These are phyloP conservation scores for Acipenser oxyrinchus DNA, from an alignment of 2,797 vertebrate species.

Conservation along the genomic window DNA sequence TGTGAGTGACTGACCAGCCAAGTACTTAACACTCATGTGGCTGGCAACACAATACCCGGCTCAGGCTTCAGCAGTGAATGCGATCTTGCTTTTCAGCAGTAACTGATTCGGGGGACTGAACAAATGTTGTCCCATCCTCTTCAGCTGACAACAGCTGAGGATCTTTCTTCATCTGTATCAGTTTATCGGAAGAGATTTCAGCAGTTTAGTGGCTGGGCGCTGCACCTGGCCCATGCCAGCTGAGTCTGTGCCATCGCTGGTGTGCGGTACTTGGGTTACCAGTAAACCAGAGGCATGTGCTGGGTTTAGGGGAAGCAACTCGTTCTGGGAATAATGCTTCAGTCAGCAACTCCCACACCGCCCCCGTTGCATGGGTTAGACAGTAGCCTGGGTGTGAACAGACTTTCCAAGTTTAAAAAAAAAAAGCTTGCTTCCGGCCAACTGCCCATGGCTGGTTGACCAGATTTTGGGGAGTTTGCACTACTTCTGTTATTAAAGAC, in stretches of 20 bases:
- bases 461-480: too few species aligned
- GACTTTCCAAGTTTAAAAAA: constrained; percentile 27
- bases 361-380: constrained; percentile 32
- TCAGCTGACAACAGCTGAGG: constrained; percentile 42
- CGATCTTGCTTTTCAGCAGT: constrained; percentile 12
- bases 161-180: constrained; percentile 24
- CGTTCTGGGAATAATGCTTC: background rate
- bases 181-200: constrained; percentile 20
- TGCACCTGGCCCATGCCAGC: constrained; percentile 35
- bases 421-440: constrained; percentile 34
- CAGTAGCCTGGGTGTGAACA: constrained; percentile 38
- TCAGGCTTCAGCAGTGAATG: too few species aligned
- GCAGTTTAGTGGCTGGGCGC: constrained; percentile 11
- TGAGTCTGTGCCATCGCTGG: background rate
- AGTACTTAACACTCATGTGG: constrained; percentile 22
- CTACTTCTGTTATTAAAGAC: too few species aligned
- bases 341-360: constrained; percentile 31
- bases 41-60: background rate
- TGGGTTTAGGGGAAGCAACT: constrained; percentile 35
- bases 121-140: constrained; percentile 26
- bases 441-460: constrained; percentile 33
- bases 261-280: background rate
- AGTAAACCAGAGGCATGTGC: constrained; percentile 40
- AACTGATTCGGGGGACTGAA: background rate
- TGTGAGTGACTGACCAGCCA: constrained; percentile 13